These are phyloP conservation scores for Drosophila lacteicornis DNA, from an alignment of 1,140 invertebrate genomes.

Conservation along the genomic window DNA sequence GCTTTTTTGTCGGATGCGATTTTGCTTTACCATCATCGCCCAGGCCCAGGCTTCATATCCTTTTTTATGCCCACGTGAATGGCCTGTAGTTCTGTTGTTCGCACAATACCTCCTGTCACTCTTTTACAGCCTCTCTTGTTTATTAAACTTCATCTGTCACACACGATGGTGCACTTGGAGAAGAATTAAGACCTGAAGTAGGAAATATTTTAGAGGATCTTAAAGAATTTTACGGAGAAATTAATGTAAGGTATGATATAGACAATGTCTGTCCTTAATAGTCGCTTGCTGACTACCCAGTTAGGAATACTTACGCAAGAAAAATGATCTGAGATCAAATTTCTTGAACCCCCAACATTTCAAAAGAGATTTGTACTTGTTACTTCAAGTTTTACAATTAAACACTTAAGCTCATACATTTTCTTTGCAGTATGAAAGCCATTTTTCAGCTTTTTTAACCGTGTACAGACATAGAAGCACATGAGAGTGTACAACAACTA, in stretches of 20 bases:
- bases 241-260: too few relatives aligned
- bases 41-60: constrained; percentile 24
- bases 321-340: background rate
- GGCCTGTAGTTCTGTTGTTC: constrained; percentile 48
- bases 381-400: background rate
- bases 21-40: constrained; percentile 1
- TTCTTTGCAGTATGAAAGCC: too few relatives aligned
- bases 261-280: too few relatives aligned
- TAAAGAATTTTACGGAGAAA: too few relatives aligned
- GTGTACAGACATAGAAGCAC: background rate
- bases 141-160: constrained; percentile 60
- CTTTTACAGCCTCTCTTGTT: constrained; percentile 57
- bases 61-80: constrained; percentile 52
- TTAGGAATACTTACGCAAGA: background rate
- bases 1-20: constrained; percentile 12
- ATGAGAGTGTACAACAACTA: constrained; percentile 6
- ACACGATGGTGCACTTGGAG: constrained; percentile 12
- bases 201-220: background rate
- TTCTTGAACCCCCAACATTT: background rate
- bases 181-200: background rate
- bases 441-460: background rate
- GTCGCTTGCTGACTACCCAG: background rate
- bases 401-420: background rate
- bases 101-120: constrained; percentile 21
- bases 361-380: too few relatives aligned